A percentile compares a stretch with the other conserved stretches of the same genome.
These are phyloP conservation scores for Scaptomyza montana DNA, from an alignment of 1,140 invertebrate genomes.

Conservation along the genomic window DNA sequence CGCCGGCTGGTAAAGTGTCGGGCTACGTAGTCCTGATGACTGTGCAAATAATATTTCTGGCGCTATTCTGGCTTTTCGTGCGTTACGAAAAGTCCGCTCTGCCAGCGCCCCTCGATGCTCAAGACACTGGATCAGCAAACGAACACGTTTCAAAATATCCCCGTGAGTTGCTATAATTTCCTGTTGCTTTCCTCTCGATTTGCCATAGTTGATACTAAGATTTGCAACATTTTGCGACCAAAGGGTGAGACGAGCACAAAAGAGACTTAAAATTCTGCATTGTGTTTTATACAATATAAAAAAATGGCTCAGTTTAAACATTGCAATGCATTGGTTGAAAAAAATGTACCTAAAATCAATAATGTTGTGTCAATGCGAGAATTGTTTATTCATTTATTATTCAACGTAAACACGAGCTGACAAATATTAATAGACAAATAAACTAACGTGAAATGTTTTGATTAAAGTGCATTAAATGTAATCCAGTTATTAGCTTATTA, in stretches of 20 bases:
- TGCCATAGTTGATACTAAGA: background rate
- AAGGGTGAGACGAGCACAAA: background rate
- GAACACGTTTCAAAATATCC: slow-evolving; percentile 83
- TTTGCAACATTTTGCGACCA: slow-evolving; percentile 3
- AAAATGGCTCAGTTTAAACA: too few species aligned
- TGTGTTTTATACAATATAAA: too few species aligned
- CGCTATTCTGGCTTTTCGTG: slow-evolving; percentile 83
- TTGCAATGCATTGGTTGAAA: too few species aligned
- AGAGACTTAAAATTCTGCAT: too few species aligned
- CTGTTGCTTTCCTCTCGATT: background rate
- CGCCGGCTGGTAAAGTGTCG: slow-evolving; percentile 70
- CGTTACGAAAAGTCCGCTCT: slow-evolving; percentile 78
- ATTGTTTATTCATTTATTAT: too few species aligned
- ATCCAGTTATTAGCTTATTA: too few species aligned
- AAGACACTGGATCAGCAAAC: slow-evolving; percentile 74
- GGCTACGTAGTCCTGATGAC: slow-evolving; percentile 79
- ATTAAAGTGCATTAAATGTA: too few species aligned
- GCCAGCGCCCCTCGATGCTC: slow-evolving; percentile 54
- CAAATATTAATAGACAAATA: too few species aligned
- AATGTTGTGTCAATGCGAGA: too few species aligned
- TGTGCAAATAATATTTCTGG: slow-evolving; percentile 83
- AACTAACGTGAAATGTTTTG: too few species aligned
- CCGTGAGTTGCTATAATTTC: slow-evolving; percentile 78
- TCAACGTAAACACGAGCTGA: too few species aligned
- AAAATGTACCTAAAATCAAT: too few species aligned